Conservation (phyloP, 2,888 invertebrate genomes). For the Adelognathus sp. region DNA sequence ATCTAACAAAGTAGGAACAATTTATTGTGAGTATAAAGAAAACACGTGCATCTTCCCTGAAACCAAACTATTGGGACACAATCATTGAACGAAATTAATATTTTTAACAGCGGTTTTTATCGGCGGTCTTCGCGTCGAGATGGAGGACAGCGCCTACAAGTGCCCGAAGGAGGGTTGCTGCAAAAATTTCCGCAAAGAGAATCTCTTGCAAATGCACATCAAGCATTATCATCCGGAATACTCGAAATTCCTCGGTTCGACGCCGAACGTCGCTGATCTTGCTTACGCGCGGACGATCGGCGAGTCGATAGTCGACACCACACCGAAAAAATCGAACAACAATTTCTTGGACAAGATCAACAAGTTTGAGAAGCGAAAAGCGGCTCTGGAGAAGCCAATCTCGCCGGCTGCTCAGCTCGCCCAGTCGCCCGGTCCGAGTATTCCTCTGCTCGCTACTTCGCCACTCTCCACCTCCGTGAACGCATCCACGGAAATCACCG, state of each 20-base stretch:
- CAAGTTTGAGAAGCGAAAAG: conserved; percentile 75
- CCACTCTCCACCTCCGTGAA: conserved; percentile 55
- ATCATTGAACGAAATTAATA: background rate
- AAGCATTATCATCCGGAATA: conserved; percentile 96
- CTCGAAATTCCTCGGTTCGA: conserved; percentile 88
- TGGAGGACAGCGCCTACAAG: conserved; percentile 86
- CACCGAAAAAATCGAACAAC: conserved; percentile 74
- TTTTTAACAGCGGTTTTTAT: conserved; percentile 82
- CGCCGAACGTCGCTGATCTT: conserved; percentile 93
- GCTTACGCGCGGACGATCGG: conserved; percentile 91
- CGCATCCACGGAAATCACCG: conserved; percentile 55
- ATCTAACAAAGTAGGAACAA: conserved; percentile 65
- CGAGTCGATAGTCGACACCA: conserved; percentile 82
- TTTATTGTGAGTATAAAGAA: conserved; percentile 71
- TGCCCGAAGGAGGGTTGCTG: conserved; percentile 93
- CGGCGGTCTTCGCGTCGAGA: conserved; percentile 83
- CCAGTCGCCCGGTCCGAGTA: conserved; percentile 44
- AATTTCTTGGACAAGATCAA: conserved; percentile 80
- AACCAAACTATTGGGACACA: background rate
- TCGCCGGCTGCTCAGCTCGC: conserved; percentile 24
- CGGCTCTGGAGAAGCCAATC: conserved; percentile 62
- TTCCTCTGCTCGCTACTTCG: conserved; percentile 58
- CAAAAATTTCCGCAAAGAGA: conserved; percentile 95
- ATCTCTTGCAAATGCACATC: conserved; percentile 94
- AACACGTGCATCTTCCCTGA: background rate